Percentiles rank a stretch among this genome's conserved stretches.
phyloP scores from a whole-genome alignment of 2,888 invertebrate genomes.

The Hemistola chrysoprasaria region DNA sequence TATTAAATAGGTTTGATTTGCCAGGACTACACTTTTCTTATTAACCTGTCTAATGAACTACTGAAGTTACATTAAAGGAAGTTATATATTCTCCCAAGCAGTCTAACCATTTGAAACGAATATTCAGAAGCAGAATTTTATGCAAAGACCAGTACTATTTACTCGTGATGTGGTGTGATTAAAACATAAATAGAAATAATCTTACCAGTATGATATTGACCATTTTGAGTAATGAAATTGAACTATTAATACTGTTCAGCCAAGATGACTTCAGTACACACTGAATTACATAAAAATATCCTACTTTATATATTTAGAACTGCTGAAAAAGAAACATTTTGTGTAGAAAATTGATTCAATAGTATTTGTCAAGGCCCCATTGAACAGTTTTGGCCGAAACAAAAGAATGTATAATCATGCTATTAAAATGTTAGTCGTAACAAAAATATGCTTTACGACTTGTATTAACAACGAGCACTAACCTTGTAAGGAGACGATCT shows the following conservation, averaged over 20 bases:
- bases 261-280: slow-evolving; percentile 41
- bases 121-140: no score
- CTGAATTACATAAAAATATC: slow-evolving; percentile 44
- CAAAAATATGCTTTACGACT: slow-evolving; percentile 2
- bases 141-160: no score
- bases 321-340: slow-evolving; percentile 47
- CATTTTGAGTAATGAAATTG: slow-evolving; percentile 40
- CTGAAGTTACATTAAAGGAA: no score
- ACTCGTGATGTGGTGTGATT: no score
- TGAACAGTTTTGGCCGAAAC: slow-evolving; percentile 57
- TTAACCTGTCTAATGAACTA: no score
- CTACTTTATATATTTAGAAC: slow-evolving; percentile 62
- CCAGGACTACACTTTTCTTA: no score
- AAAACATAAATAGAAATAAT: slow-evolving; percentile 5
- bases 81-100: no score
- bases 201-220: slow-evolving; percentile 46
- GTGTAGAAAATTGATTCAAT: slow-evolving; percentile 55
- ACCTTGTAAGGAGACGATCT: slow-evolving; percentile 29
- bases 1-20: no score
- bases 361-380: slow-evolving; percentile 57
- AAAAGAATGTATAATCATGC: slow-evolving; percentile 71
- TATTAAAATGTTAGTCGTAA: slow-evolving; percentile 13
- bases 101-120: no score
- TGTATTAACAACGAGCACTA: no score
- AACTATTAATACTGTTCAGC: slow-evolving; percentile 32